phyloP scores from a whole-genome alignment of 92 coral and sea anemone species.

The Chrysogorgia sp. region DNA sequence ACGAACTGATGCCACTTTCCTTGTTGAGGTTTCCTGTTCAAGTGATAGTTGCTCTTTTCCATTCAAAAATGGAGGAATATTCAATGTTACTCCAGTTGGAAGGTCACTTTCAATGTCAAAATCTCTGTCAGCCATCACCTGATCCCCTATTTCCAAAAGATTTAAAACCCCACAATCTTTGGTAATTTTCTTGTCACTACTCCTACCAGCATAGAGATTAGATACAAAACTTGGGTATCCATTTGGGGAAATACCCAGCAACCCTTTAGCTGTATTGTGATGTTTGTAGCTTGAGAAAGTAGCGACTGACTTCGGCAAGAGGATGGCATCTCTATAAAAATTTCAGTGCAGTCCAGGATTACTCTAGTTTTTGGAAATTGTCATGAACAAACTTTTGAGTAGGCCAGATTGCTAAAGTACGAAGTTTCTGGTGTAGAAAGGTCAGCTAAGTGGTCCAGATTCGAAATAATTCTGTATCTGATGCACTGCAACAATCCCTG shows the following conservation, averaged over 20 bases:
- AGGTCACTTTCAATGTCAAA: conserved; percentile 21
- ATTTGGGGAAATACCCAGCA: conserved; percentile 21
- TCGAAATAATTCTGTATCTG: not conserved
- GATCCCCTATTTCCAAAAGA: conserved; percentile 32
- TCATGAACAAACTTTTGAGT: conserved; percentile 2
- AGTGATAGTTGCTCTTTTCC: conserved; percentile 19
- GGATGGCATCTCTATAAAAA: conserved; percentile 26
- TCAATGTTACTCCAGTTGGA: conserved; percentile 22
- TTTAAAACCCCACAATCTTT: conserved; percentile 29
- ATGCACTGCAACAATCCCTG: too few relatives aligned
- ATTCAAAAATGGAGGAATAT: conserved; percentile 19
- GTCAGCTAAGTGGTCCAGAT: conserved; percentile 41
- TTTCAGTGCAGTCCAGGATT: conserved; percentile 31
- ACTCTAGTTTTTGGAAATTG: conserved; percentile 14
- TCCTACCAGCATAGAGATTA: conserved; percentile 4
- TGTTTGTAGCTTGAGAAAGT: conserved; percentile 34
- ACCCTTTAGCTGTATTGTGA: conserved; percentile 41
- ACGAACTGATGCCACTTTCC: conserved; percentile 30
- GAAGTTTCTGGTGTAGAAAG: conserved; percentile 37
- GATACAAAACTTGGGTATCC: conserved; percentile 16
- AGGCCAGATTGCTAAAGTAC: conserved; percentile 37
- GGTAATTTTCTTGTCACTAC: conserved; percentile 43
- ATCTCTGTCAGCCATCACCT: conserved; percentile 20
- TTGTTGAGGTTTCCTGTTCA: conserved; percentile 23
- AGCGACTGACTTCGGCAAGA: conserved; percentile 11